A percentile compares a stretch with the other conserved stretches of the same genome.
Evolutionary conservation across 2,113 vertebrate genomes (phyloP).

Genomic region (Okapia johnstoni): DNA sequence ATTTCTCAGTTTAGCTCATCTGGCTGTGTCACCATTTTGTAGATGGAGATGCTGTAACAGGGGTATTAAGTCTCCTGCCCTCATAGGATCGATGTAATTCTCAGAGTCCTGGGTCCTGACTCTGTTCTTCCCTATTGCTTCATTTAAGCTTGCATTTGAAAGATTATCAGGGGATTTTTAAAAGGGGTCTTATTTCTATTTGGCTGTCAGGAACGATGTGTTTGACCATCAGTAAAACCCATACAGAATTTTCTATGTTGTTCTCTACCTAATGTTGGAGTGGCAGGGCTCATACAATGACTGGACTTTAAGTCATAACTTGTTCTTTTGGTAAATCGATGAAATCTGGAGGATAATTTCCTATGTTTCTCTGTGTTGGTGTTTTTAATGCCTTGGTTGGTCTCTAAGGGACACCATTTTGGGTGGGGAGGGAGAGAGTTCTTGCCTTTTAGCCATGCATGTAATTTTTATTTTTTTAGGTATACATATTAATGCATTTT

Average conservation of each 20-base stretch:
- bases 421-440: fast-evolving
- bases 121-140: neutral
- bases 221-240: neutral
- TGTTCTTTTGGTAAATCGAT: neutral
- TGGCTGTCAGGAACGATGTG: neutral
- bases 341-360: neutral
- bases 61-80: neutral
- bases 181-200: conserved; percentile 1
- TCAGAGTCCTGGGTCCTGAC: neutral
- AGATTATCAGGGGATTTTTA: neutral
- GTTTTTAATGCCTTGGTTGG: neutral
- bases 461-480: neutral
- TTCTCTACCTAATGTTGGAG: neutral
- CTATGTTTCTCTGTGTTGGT: neutral
- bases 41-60: neutral
- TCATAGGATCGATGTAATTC: fast-evolving
- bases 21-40: neutral
- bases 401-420: neutral
- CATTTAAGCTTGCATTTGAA: neutral
- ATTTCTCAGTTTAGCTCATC: neutral
- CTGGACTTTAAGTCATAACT: neutral
- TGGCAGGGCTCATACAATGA: neutral
- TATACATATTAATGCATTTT: neutral
- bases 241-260: neutral
- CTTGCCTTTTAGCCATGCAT: neutral